These are phyloP conservation scores for Aspidiotus rigidus DNA, from an alignment of 2,888 invertebrate genomes.

Conservation along the genomic window DNA sequence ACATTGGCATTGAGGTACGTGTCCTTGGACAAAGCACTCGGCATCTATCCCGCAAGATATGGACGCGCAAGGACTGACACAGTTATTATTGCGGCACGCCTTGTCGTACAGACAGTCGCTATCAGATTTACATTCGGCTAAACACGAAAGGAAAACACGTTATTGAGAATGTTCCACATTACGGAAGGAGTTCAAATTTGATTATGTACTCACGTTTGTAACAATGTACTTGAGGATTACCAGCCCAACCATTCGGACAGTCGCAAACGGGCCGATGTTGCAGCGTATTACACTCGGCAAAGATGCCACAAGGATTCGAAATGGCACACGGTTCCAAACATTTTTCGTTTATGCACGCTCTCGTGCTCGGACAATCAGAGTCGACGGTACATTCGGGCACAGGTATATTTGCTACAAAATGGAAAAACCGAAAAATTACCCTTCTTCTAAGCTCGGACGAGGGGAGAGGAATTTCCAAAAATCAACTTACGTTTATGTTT, in stretches of 20 bases:
- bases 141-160: constrained; percentile 35
- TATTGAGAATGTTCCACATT: not conserved
- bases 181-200: not conserved
- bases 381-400: constrained; percentile 61
- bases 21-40: constrained; percentile 62
- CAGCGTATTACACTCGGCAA: constrained; percentile 67
- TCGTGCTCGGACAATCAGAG: constrained; percentile 63
- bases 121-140: constrained; percentile 67
- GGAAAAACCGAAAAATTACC: not conserved
- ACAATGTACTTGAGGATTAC: constrained; percentile 75
- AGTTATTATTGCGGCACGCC: constrained; percentile 67
- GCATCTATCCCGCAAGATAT: constrained; percentile 71
- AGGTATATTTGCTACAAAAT: constrained; percentile 41
- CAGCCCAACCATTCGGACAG: constrained; percentile 77
- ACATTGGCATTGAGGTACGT: constrained; percentile 71
- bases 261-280: constrained; percentile 73
- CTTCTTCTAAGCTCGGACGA: too few species aligned
- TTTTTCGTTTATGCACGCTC: constrained; percentile 67
- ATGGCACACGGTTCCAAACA: constrained; percentile 73
- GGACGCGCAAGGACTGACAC: constrained; percentile 65
- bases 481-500: constrained; percentile 41
- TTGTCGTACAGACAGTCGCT: constrained; percentile 76
- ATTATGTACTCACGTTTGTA: constrained; percentile 63
- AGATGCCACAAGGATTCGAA: constrained; percentile 67
- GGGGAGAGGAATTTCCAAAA: too few species aligned